These are phyloP conservation scores for Mactromeris polynyma DNA, from an alignment of 2,888 invertebrate genomes.

Conservation along the genomic window DNA sequence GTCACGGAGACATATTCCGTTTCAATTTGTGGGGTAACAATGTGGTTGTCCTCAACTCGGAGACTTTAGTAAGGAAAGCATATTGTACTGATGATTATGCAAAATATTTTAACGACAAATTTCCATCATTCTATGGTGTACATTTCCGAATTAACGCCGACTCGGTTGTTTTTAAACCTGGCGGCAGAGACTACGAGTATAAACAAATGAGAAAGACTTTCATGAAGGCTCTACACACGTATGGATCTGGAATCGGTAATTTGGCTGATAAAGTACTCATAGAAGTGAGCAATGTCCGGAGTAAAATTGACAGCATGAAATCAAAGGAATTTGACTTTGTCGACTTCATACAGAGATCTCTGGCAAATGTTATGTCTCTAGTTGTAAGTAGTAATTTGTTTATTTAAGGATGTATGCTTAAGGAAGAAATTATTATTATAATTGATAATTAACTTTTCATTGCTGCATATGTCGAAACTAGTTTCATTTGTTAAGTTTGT, in stretches of 20 bases:
- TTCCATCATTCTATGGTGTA: neutral
- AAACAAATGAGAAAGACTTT: neutral
- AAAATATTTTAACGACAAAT: neutral
- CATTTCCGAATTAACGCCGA: neutral
- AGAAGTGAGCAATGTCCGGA: neutral
- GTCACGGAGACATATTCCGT: slow-evolving; percentile 25
- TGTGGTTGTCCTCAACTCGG: neutral
- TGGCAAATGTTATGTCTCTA: slow-evolving; percentile 14
- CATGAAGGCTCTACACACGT: slow-evolving; percentile 13
- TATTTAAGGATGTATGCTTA: too few species aligned
- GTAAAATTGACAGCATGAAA: neutral
- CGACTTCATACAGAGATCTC: neutral
- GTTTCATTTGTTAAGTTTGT: too few species aligned
- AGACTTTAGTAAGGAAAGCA: neutral
- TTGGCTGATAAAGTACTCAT: slow-evolving; percentile 6
- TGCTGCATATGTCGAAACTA: too few species aligned
- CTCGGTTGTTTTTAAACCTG: neutral
- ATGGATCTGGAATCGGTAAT: neutral
- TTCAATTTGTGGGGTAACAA: neutral
- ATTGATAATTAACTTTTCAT: too few species aligned
- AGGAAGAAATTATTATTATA: too few species aligned
- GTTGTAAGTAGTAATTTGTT: slow-evolving; percentile 11
- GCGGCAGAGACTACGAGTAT: neutral
- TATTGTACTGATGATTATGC: neutral
- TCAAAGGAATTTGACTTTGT: slow-evolving; percentile 11